Evolutionary conservation across 2,113 vertebrate species (phyloP).

Genomic region (Ailuropoda melanoleuca): DNA sequence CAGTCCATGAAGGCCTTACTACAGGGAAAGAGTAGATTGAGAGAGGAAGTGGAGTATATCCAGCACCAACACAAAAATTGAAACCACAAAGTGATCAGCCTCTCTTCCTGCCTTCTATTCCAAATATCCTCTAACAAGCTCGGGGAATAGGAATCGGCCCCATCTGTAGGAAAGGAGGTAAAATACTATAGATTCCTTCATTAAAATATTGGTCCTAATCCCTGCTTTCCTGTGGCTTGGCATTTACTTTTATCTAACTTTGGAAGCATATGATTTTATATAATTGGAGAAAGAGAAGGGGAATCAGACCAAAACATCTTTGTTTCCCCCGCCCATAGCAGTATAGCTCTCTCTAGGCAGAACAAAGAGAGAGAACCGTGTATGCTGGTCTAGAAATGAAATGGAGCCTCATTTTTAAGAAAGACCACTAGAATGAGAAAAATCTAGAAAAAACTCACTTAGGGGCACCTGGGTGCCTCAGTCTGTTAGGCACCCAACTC

Average conservation of each 20-base stretch:
- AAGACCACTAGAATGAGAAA: not conserved
- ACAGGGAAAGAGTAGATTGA: not conserved
- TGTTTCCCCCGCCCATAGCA: not conserved
- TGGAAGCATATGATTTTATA: not conserved
- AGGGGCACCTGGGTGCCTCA: not conserved
- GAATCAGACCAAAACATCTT: not conserved
- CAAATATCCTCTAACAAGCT: not conserved
- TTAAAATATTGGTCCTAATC: not conserved
- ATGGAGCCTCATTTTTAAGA: slow-evolving; percentile 10
- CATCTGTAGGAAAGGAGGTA: not conserved
- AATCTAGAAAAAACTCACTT: not conserved
- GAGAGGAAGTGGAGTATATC: not conserved
- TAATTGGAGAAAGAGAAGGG: not conserved
- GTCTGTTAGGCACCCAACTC: not conserved
- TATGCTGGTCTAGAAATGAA: not conserved
- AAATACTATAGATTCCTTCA: not conserved
- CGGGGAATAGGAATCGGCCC: not conserved
- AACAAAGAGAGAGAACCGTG: not conserved
- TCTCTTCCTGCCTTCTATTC: not conserved
- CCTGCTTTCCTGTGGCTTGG: not conserved
- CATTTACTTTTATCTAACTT: not conserved
- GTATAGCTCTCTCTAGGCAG: not conserved
- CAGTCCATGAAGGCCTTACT: accelerated
- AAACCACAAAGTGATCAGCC: not conserved
- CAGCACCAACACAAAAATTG: not conserved